Percentiles rank a stretch among this genome's conserved stretches.
Conservation (phyloP, 2,888 invertebrate genomes). For the Macrophya annulata region DNA sequence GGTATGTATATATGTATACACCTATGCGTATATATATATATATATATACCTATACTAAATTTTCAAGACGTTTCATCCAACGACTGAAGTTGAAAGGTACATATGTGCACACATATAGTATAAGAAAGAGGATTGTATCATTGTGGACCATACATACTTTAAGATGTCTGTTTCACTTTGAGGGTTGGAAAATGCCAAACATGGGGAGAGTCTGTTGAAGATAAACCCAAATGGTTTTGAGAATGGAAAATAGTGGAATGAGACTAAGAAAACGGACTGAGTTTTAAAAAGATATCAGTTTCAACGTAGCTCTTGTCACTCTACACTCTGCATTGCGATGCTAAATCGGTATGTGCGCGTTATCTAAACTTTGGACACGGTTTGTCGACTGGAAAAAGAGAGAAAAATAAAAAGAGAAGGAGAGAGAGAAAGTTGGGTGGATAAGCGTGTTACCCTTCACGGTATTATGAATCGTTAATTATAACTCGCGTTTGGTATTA, state of each 20-base stretch:
- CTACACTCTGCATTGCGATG: neutral
- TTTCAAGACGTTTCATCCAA: slow-evolving; percentile 20
- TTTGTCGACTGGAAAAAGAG: neutral
- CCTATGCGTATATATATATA: too few species aligned
- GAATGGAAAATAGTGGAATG: slow-evolving; percentile 10
- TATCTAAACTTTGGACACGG: slow-evolving; percentile 6
- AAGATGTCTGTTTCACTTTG: slow-evolving; percentile 19
- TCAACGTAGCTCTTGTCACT: slow-evolving; percentile 12
- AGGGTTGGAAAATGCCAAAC: slow-evolving; percentile 10
- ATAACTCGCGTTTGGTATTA: neutral
- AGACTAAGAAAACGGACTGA: neutral
- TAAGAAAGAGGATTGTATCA: neutral
- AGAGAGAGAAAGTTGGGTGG: neutral
- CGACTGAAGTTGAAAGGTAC: neutral
- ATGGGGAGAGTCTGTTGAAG: neutral
- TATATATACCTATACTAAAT: neutral
- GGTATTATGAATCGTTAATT: slow-evolving; percentile 33
- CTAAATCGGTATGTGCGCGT: neutral
- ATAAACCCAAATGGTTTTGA: neutral
- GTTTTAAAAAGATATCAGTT: slow-evolving; percentile 24
- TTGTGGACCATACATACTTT: neutral
- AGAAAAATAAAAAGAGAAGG: neutral
- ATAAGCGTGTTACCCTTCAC: slow-evolving; percentile 18
- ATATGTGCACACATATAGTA: too few species aligned
- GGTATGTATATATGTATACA: neutral